phyloP scores from a whole-genome alignment of 2,113 vertebrate species.

The Salvelinus sp. region DNA sequence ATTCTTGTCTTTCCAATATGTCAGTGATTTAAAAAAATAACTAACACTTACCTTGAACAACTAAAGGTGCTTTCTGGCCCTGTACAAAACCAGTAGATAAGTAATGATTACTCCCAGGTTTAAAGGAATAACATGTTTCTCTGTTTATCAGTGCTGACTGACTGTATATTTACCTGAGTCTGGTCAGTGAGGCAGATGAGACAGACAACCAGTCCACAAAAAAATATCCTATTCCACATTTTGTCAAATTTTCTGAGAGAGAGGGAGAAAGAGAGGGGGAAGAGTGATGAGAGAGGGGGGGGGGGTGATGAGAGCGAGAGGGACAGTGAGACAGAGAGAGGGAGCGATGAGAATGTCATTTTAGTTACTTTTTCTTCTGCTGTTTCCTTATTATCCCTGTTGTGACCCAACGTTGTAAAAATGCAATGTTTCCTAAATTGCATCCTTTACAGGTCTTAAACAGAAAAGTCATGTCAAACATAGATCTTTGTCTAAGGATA shows the following conservation, averaged over 20 bases:
- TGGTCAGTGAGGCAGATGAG: slow-evolving; percentile 36
- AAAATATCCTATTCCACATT: slow-evolving; percentile 30
- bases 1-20: not conserved
- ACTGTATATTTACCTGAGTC: slow-evolving; percentile 16
- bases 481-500: too few relatives aligned
- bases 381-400: too few relatives aligned
- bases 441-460: too few relatives aligned
- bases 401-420: too few relatives aligned
- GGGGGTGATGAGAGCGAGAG: too few relatives aligned
- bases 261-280: too few relatives aligned
- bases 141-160: not conserved
- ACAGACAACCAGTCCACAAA: slow-evolving; percentile 19
- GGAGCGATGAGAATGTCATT: not conserved
- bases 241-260: slow-evolving; percentile 22
- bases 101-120: not conserved
- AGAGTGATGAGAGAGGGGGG: too few relatives aligned
- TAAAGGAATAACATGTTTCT: not conserved
- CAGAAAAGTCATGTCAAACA: too few relatives aligned
- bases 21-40: not conserved
- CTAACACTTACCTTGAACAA: slow-evolving; percentile 34
- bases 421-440: too few relatives aligned
- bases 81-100: slow-evolving; percentile 1
- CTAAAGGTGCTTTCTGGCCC: not conserved
- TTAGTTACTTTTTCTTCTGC: too few relatives aligned
- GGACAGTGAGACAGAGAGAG: too few relatives aligned